phyloP scores from a whole-genome alignment of 2,113 vertebrate species.

The Hypocryptadius cinnamomeus region DNA sequence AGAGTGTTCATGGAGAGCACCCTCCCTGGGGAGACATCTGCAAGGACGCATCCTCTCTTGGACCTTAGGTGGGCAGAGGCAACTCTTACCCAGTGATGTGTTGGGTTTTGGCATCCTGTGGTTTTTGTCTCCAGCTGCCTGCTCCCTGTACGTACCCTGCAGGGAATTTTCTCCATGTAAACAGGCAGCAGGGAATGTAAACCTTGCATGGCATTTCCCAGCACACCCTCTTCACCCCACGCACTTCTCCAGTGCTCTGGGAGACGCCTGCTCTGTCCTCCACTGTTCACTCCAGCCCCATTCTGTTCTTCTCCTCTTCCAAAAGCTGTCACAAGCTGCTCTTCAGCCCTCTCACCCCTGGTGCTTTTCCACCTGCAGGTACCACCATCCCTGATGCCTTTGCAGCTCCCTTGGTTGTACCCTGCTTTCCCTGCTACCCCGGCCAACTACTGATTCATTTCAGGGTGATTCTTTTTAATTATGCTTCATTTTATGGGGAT shows the following conservation, averaged over 20 bases:
- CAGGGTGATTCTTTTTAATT: background rate
- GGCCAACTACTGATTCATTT: background rate
- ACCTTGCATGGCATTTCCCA: conserved; percentile 36
- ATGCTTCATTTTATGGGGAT: background rate
- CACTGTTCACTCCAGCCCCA: background rate
- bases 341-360: background rate
- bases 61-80: background rate
- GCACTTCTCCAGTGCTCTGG: background rate
- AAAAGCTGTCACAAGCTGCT: background rate
- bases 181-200: conserved; percentile 28
- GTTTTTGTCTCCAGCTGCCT: background rate
- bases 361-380: background rate
- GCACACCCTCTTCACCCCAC: background rate
- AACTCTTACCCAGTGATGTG: background rate
- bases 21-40: background rate
- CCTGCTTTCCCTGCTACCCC: background rate
- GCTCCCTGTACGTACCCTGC: background rate
- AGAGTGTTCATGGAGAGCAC: background rate
- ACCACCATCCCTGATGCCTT: background rate
- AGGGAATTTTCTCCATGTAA: conserved; percentile 41
- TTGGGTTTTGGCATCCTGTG: background rate
- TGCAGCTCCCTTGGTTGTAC: background rate
- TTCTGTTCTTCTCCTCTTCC: background rate
- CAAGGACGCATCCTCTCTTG: background rate
- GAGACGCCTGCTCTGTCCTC: background rate